Base-by-base conservation (phyloP, 2,888 invertebrate genomes). In the Caenorhabditis plicata region DNA sequence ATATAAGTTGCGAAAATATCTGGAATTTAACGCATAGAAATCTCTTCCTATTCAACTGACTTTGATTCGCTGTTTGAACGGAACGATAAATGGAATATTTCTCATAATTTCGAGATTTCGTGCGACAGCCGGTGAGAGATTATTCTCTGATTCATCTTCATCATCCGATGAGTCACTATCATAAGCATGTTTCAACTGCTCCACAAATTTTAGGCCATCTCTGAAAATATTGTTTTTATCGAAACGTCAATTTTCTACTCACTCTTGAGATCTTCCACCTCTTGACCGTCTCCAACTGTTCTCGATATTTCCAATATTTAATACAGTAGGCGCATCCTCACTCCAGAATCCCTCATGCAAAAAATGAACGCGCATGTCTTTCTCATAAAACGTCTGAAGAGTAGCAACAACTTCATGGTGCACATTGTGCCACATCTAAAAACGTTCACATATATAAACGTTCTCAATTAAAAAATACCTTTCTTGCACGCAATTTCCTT, bases 1-100 rank as follows among this genome's bases (percentile, higher is more conserved):
- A 17, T 3, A 22, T 7, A 4, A 5, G 25, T 41, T 41, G n/a
- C 25, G 23, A 3, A 15, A 17, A 31, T n/a, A 7, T 4, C 29
- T 8, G 19, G 17, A 32, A 35, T 3, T 8, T 15, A 4, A 11
- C n/a, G 32, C 4, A 4, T 32, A 17, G 32, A 32, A 17, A 32
- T 15, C 4, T 15, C 4, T 17, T 32, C n/a, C n/a, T 15, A 15
- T 25, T 17, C 3, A 29, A n/a, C 33, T n/a, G 55, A n/a, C 58
- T 25, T 55, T 51, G 20, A 73, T 91, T 60, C 96, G 86, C 55
- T 92, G 90, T 69, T 89, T 88, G 81, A 96, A 96, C 11, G 91
- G 88, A 40, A 96, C 89, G 13, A 93, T 88, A 83, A 96, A 98
- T 0, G 96, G 96, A 61, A 96, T 88, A 82, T 94, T 91, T 53